Percentiles rank a stretch among this genome's conserved stretches.
Evolutionary conservation across 2,797 vertebrate genomes (phyloP).

Genomic region (Erpetoichthys calabaricus): DNA sequence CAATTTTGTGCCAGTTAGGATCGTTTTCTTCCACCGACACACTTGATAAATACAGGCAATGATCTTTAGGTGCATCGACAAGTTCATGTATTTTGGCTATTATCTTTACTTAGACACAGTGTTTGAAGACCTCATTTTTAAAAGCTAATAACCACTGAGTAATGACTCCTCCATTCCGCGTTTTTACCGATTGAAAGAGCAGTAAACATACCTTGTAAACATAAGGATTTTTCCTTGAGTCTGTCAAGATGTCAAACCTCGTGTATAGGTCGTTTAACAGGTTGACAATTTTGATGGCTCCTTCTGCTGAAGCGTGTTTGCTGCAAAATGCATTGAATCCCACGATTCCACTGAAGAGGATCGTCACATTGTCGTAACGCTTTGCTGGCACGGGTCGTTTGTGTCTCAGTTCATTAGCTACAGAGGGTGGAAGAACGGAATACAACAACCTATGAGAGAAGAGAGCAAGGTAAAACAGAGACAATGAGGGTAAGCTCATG

Average conservation of each 20-base stretch:
- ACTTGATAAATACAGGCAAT: too few species aligned
- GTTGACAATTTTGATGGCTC: constrained; percentile 97
- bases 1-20: too few species aligned
- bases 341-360: constrained; percentile 95
- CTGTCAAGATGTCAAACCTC: constrained; percentile 92
- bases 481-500: background rate
- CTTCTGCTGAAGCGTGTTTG: constrained; percentile 94
- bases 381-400: constrained; percentile 91
- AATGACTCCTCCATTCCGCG: too few species aligned
- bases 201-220: constrained; percentile 76
- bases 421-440: constrained; percentile 87
- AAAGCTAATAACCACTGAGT: too few species aligned
- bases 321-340: constrained; percentile 93
- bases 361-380: constrained; percentile 90
- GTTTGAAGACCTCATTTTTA: too few species aligned
- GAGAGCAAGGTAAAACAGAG: background rate
- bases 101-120: too few species aligned
- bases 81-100: too few species aligned
- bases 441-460: constrained; percentile 65
- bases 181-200: too few species aligned
- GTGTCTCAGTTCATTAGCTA: constrained; percentile 93
- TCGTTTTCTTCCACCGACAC: too few species aligned
- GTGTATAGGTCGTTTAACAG: constrained; percentile 95
- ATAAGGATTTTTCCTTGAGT: constrained; percentile 89
- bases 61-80: too few species aligned